phyloP scores from a whole-genome alignment of 2,113 vertebrate species.

The Coturnix japonica region DNA sequence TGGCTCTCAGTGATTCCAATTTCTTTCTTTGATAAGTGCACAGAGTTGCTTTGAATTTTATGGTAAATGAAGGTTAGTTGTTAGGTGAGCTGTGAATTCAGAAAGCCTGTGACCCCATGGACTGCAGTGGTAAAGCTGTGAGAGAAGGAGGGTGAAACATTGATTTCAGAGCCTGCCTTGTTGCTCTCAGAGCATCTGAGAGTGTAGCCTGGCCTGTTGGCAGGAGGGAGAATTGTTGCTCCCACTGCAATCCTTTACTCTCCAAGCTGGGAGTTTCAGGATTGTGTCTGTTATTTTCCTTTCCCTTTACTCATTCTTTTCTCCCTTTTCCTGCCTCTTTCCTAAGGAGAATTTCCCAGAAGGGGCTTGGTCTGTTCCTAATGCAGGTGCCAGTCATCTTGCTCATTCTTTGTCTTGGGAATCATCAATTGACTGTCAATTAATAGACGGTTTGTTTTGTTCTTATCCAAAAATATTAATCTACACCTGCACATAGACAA shows the following conservation, averaged over 20 bases:
- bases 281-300: neutral
- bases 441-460: neutral
- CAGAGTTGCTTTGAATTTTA: neutral
- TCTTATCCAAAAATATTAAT: neutral
- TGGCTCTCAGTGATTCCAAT: neutral
- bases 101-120: neutral
- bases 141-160: neutral
- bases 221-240: neutral
- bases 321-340: neutral
- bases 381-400: neutral
- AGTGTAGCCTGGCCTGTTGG: accelerated
- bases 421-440: neutral
- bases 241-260: neutral
- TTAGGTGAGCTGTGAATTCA: neutral
- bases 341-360: neutral
- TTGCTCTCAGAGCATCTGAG: neutral
- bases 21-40: neutral
- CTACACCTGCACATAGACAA: neutral
- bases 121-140: neutral
- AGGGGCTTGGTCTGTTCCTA: neutral
- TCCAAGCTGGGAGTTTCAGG: neutral
- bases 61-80: neutral
- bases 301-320: neutral
- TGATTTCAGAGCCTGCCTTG: neutral
- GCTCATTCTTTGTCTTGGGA: neutral